phyloP scores from a whole-genome alignment of 2,888 invertebrate species.

The Bruchidius siliquastri region DNA sequence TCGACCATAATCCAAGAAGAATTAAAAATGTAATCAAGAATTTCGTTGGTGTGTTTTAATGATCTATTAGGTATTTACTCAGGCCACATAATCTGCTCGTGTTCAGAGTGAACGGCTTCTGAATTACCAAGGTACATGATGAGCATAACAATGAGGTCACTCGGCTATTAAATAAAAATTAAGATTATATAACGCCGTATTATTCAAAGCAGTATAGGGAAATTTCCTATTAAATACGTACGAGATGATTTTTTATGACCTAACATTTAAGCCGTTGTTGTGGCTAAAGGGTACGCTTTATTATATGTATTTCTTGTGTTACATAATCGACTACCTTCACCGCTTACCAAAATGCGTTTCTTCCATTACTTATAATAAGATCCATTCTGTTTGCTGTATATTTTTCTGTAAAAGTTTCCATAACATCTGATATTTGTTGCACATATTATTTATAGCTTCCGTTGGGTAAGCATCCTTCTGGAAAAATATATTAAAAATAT shows the following conservation, averaged over 20 bases:
- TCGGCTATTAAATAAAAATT: neutral
- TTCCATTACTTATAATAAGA: neutral
- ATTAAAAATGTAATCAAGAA: too few species aligned
- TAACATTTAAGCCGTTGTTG: neutral
- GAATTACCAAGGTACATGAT: neutral
- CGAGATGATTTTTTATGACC: neutral
- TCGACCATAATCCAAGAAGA: too few species aligned
- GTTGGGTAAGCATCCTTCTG: neutral
- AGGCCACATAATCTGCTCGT: neutral
- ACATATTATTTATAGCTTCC: neutral
- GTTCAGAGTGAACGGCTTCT: neutral
- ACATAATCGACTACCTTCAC: neutral
- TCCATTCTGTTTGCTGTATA: neutral
- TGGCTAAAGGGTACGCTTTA: neutral
- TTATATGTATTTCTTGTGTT: neutral
- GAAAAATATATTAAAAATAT: neutral
- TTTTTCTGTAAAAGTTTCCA: neutral
- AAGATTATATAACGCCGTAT: neutral
- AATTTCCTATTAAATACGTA: neutral
- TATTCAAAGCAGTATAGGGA: neutral
- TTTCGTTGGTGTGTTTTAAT: too few species aligned
- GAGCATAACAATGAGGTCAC: neutral
- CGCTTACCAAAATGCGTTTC: neutral
- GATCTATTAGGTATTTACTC: too few species aligned
- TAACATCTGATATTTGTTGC: neutral